These are phyloP conservation scores for Engraulis encrasicolus DNA, from an alignment of 2,113 vertebrate species.

Conservation along the genomic window DNA sequence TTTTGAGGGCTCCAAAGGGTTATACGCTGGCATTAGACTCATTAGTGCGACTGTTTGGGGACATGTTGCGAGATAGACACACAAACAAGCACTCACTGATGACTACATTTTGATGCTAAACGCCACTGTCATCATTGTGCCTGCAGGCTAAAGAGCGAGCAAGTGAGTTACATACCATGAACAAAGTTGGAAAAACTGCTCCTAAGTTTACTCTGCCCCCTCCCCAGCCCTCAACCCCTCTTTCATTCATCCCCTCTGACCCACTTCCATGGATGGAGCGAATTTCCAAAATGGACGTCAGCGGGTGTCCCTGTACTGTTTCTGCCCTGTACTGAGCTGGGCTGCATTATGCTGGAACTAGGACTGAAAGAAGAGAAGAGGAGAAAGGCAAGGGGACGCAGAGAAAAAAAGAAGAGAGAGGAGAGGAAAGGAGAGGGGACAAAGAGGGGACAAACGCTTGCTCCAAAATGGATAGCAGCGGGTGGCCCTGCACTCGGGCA, in stretches of 20 bases:
- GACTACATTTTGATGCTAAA: not conserved
- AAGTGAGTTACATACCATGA: too few species aligned
- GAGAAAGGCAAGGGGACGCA: too few species aligned
- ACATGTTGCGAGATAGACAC: not conserved
- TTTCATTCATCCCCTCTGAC: constrained; percentile 25
- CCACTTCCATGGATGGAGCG: not conserved
- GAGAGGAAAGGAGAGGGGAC: too few species aligned
- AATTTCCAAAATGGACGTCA: constrained; percentile 29
- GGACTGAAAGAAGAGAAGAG: too few species aligned
- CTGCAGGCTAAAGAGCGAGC: not conserved
- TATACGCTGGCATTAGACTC: not conserved
- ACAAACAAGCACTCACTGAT: not conserved
- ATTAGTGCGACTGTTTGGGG: not conserved
- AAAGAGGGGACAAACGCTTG: too few species aligned
- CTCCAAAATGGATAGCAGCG: constrained; percentile 29
- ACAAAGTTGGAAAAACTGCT: too few species aligned
- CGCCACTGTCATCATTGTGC: not conserved
- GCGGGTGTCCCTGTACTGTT: constrained; percentile 11
- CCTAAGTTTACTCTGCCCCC: not conserved
- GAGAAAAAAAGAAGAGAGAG: too few species aligned
- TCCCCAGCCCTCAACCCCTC: not conserved
- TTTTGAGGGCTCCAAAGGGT: not conserved
- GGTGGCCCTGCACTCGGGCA: not conserved
- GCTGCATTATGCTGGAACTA: not conserved
- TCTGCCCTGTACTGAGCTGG: not conserved